Evolutionary conservation across 2,797 vertebrate species (phyloP).

Genomic region (Zalophus californianus): DNA sequence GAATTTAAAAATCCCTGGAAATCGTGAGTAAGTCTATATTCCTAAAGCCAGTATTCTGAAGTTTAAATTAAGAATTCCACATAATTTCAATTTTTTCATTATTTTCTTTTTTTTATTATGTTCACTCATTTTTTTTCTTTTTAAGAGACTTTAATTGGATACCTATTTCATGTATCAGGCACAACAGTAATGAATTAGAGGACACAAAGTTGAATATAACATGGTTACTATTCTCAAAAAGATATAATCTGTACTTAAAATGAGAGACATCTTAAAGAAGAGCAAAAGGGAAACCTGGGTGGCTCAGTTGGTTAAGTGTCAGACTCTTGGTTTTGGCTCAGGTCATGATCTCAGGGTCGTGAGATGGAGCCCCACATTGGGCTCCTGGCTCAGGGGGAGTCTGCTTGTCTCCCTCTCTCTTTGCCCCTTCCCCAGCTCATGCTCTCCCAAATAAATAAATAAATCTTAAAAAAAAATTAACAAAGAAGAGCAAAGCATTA

Average conservation of each 20-base stretch:
- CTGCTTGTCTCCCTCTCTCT: background rate
- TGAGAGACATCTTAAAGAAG: background rate
- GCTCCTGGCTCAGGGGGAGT: background rate
- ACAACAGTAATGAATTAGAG: background rate
- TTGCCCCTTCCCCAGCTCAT: background rate
- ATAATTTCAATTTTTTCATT: background rate
- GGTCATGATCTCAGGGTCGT: background rate
- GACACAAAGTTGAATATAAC: background rate
- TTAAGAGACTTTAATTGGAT: conserved; percentile 4
- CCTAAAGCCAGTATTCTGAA: background rate
- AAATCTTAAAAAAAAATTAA: background rate
- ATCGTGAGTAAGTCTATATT: background rate
- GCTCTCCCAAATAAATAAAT: background rate
- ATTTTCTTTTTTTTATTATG: background rate
- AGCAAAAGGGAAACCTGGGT: background rate
- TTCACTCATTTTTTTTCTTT: background rate
- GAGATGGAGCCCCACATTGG: background rate
- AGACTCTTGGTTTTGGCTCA: background rate
- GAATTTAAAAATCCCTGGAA: background rate
- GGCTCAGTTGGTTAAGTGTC: background rate
- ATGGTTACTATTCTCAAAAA: background rate
- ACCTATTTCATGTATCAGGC: background rate
- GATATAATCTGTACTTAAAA: background rate
- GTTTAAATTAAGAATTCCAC: background rate
- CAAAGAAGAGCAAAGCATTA: background rate